A percentile compares a stretch with the other conserved stretches of the same genome.
These are phyloP conservation scores for Urechis unicinctus DNA, from an alignment of 2,888 invertebrate genomes.

Conservation along the genomic window DNA sequence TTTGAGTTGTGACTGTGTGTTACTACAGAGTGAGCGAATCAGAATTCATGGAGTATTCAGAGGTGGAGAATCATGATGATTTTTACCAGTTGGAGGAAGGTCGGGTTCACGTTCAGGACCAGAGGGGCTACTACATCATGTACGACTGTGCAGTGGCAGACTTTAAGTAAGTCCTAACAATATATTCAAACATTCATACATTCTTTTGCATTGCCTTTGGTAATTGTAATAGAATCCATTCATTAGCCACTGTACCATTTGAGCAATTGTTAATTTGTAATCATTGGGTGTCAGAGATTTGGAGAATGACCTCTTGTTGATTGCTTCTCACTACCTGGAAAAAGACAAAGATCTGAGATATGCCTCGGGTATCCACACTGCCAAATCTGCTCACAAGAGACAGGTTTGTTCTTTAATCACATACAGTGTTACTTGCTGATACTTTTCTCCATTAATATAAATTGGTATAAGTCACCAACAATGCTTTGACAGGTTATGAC, in stretches of 20 bases:
- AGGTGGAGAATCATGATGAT: slow-evolving; percentile 50
- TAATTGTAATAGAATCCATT: too few relatives aligned
- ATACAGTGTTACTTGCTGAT: too few relatives aligned
- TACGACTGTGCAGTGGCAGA: slow-evolving; percentile 45
- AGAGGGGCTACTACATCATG: slow-evolving; percentile 36
- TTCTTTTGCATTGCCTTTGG: too few relatives aligned
- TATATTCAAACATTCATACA: neutral
- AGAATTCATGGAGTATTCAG: slow-evolving; percentile 47
- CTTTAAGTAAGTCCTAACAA: slow-evolving; percentile 16
- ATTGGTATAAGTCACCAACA: too few relatives aligned
- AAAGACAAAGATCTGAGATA: slow-evolving; percentile 37
- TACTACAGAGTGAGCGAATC: slow-evolving; percentile 43
- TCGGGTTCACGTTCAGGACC: slow-evolving; percentile 46
- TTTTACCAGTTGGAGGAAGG: slow-evolving; percentile 47
- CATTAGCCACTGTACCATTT: too few relatives aligned
- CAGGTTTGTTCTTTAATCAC: too few relatives aligned
- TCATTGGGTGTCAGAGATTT: slow-evolving; percentile 25
- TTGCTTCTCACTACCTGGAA: slow-evolving; percentile 45
- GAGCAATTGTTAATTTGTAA: neutral
- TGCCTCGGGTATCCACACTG: slow-evolving; percentile 22
- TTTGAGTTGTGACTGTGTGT: too few relatives aligned
- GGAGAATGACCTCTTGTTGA: slow-evolving; percentile 41
- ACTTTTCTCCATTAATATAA: too few relatives aligned
- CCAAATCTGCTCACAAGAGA: too few relatives aligned
- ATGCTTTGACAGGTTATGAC: too few relatives aligned